These are phyloP conservation scores for Bovichtus diacanthus DNA, from an alignment of 2,797 vertebrate genomes.

Conservation along the genomic window DNA sequence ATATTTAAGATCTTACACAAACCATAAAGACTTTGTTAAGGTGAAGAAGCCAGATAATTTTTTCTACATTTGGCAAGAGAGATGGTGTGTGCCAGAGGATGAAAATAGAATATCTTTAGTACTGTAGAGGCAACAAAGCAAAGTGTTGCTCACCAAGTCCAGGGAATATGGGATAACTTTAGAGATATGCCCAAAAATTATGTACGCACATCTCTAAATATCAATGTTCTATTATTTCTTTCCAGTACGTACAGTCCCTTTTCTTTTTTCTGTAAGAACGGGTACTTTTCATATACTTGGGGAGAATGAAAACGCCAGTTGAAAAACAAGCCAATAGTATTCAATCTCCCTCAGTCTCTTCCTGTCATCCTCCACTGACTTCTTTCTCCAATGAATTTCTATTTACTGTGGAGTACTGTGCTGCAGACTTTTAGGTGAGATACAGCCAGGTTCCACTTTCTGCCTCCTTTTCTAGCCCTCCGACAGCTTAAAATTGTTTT, in stretches of 20 bases:
- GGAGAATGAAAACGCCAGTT: slow-evolving; percentile 13
- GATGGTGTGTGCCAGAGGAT: background rate
- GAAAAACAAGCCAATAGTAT: slow-evolving; percentile 24
- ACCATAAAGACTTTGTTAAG: slow-evolving; percentile 25
- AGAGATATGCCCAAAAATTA: slow-evolving; percentile 8
- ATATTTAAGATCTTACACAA: too few relatives aligned
- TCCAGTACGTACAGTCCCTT: slow-evolving; percentile 3
- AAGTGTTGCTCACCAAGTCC: slow-evolving; percentile 16
- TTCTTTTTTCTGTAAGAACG: slow-evolving; percentile 6
- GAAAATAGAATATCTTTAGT: slow-evolving; percentile 18
- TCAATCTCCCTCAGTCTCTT: slow-evolving; percentile 15
- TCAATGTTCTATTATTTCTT: slow-evolving; percentile 42
- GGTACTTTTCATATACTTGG: slow-evolving; percentile 1
- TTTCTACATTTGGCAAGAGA: background rate
- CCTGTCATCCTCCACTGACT: slow-evolving; percentile 25
- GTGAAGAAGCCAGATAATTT: background rate
- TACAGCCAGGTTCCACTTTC: slow-evolving; percentile 51
- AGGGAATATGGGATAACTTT: slow-evolving; percentile 12
- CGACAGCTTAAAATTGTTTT: slow-evolving; percentile 60
- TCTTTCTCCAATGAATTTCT: slow-evolving; percentile 42
- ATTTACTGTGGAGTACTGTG: slow-evolving; percentile 50
- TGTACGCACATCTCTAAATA: slow-evolving; percentile 40
- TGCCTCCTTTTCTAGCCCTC: slow-evolving; percentile 48
- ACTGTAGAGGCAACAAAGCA: slow-evolving; percentile 28
- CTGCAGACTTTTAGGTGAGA: slow-evolving; percentile 35